Evolutionary conservation across 2,113 vertebrate species (phyloP).

Genomic region (Cyprinodon variegatus): DNA sequence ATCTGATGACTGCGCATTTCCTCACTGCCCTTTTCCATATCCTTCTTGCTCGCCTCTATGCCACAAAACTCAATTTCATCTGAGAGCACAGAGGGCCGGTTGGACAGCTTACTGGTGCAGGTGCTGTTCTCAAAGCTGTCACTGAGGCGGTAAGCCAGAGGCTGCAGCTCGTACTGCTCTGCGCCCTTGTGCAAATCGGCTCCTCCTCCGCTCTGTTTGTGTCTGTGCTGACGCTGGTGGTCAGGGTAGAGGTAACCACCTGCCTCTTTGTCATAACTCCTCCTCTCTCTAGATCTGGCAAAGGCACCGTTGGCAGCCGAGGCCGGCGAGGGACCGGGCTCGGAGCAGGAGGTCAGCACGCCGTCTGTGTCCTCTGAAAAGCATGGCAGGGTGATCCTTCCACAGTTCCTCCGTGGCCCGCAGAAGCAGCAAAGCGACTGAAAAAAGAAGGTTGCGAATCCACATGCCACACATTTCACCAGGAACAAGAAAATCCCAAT

Average conservation of each 20-base stretch:
- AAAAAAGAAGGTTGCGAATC: conserved; percentile 97
- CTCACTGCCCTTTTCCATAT: conserved; percentile 52
- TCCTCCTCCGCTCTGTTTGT: conserved; percentile 58
- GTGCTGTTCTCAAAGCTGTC: conserved; percentile 99
- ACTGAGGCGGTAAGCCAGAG: conserved; percentile 89
- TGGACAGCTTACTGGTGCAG: conserved; percentile 96
- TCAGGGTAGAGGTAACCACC: conserved; percentile 76
- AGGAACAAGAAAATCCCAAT: conserved; percentile 94
- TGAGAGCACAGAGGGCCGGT: conserved; percentile 92
- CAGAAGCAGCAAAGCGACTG: conserved; percentile 97
- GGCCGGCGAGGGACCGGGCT: conserved; percentile 54
- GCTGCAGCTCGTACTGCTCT: conserved; percentile 94
- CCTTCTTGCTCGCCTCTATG: conserved; percentile 53
- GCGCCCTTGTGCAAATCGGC: conserved; percentile 72
- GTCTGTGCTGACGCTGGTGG: conserved; percentile 70
- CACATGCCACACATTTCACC: conserved; percentile 95
- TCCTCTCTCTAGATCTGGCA: conserved; percentile 79
- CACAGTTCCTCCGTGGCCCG: conserved; percentile 92
- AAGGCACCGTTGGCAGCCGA: conserved; percentile 81
- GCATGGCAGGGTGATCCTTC: conserved; percentile 88
- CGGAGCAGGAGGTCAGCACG: conserved; percentile 64
- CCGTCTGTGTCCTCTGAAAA: conserved; percentile 76
- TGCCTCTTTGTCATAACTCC: conserved; percentile 79
- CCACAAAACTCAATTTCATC: conserved; percentile 90
- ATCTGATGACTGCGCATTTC: conserved; percentile 59